These are phyloP conservation scores for Silurus lanzhouensis DNA, from an alignment of 2,797 vertebrate genomes.

Conservation along the genomic window DNA sequence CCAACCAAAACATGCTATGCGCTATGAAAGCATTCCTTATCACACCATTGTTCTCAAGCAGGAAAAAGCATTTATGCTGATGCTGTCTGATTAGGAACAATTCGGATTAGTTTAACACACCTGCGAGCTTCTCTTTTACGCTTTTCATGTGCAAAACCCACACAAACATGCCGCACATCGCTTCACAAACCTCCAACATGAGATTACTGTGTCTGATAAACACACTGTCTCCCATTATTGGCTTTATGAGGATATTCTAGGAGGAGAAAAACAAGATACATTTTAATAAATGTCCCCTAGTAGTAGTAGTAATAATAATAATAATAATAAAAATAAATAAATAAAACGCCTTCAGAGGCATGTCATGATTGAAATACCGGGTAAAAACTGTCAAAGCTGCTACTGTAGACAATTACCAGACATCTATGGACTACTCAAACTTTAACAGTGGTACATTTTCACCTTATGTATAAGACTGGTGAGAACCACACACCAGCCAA, in stretches of 20 bases:
- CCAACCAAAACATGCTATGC: background rate
- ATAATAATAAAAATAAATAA: background rate
- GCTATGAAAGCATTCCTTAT: slow-evolving; percentile 21
- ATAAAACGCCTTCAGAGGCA: background rate
- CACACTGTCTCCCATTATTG: slow-evolving; percentile 94
- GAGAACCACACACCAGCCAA: background rate
- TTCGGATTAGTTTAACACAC: slow-evolving; percentile 6
- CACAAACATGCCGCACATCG: slow-evolving; percentile 44
- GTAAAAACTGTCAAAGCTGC: background rate
- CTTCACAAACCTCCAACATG: slow-evolving; percentile 97
- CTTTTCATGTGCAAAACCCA: background rate
- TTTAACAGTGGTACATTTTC: background rate
- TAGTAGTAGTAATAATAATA: too few species aligned
- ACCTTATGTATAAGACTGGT: background rate
- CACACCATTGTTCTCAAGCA: background rate
- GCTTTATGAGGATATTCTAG: slow-evolving; percentile 97
- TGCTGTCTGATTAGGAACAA: too few species aligned
- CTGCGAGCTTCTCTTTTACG: background rate
- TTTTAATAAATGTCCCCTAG: background rate
- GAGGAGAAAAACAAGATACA: slow-evolving; percentile 75
- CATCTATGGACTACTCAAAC: background rate
- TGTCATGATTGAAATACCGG: background rate
- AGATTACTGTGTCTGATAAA: slow-evolving; percentile 99
- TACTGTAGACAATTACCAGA: background rate
- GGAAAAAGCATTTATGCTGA: background rate